Base-by-base conservation (phyloP, 2,888 invertebrate species). In the Campaea margaritaria region DNA sequence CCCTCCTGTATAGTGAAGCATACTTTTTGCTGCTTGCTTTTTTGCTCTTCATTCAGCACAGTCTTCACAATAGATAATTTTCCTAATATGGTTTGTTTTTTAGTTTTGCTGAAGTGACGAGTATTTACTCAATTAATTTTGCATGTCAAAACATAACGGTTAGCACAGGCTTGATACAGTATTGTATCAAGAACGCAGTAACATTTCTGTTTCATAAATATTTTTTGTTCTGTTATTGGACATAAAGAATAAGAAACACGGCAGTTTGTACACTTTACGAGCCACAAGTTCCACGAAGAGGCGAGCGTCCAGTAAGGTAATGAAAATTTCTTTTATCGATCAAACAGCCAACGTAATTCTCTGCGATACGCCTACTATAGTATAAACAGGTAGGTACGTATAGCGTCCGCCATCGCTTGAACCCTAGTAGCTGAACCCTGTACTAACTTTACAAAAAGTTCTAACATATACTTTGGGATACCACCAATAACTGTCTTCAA, bases 301-400 rank as follows among this genome's bases (percentile, higher is more conserved):
- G 46, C 58, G 57, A 45, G 50, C 52, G 62, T 58, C 65, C 64
- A 64, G 65, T 62, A 62, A 62, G 55, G 67, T 60, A 67, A 69
- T 67, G 62, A 64, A 65, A 54, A 65, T 64, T 67, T 65, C 60
- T 69, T 65, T 62, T 65, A 68, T 65, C 63, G 66, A 66, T 65
- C 65, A 63, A 65, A 61, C 66, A 58, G 47, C 48, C 49, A 43
- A 51, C 58, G 48, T 57, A 58, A 52, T 64, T 58, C 57, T 46
- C 62, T 50, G 51, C 53, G 57, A 59, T 62, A 55, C 58, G 59
- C 55, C 27, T 55, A 50, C 31, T 59, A 62, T 65, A 65, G 67
- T 67, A 62, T 58, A 48, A 64, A 60, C n/a, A n/a, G n/a, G n/a
- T n/a, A n/a, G n/a, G n/a, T 62, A 60, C 59, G 55, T 61, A 56